Evolutionary conservation across 2,888 invertebrate species (phyloP).

Genomic region (Euproctis similis): DNA sequence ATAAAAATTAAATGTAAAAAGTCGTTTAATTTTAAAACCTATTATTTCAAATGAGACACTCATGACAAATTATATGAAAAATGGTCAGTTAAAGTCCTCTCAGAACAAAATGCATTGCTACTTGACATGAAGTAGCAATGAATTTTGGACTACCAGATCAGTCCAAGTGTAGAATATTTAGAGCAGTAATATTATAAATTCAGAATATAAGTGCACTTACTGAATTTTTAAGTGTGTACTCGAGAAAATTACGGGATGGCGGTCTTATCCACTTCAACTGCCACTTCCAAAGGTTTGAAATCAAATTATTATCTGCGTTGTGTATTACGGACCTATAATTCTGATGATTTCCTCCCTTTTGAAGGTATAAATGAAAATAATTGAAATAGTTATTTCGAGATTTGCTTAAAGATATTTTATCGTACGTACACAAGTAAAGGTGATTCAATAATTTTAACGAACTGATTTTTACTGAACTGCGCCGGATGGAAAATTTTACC

Average conservation of each 20-base stretch:
- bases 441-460: too few relatives aligned
- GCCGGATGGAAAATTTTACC: too few relatives aligned
- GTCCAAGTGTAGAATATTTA: conserved; percentile 50
- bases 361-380: neutral
- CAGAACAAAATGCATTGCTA: conserved; percentile 39
- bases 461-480: too few relatives aligned
- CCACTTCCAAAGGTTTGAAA: conserved; percentile 57
- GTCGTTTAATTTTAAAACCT: conserved; percentile 8
- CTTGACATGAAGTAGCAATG: too few relatives aligned
- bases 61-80: too few relatives aligned
- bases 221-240: conserved; percentile 60
- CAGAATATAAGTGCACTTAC: conserved; percentile 63
- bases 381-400: too few relatives aligned
- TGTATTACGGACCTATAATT: conserved; percentile 35
- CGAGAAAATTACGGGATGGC: conserved; percentile 69
- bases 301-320: conserved; percentile 59
- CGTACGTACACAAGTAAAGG: too few relatives aligned
- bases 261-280: conserved; percentile 59
- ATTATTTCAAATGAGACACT: too few relatives aligned
- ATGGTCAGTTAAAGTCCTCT: conserved; percentile 30
- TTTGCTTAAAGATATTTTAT: too few relatives aligned
- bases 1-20: too few relatives aligned
- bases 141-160: too few relatives aligned
- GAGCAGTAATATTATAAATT: conserved; percentile 71
- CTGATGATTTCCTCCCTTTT: conserved; percentile 22